Base-by-base conservation (phyloP, 2,113 vertebrate genomes). In the Naja naja region DNA sequence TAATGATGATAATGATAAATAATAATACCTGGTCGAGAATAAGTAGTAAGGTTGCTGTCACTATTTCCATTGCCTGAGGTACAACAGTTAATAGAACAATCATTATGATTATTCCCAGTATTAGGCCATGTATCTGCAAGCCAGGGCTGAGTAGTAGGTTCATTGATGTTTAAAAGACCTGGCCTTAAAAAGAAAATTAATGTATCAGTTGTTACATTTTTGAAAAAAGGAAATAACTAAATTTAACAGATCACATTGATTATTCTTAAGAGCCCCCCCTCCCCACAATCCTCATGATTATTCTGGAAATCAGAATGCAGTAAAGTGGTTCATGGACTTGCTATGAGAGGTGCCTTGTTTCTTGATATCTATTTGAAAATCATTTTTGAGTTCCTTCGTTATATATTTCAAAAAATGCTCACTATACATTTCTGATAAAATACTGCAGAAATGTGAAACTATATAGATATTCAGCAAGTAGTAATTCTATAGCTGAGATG, bases 51-150 rank as follows among this genome's bases (percentile, higher is more conserved):
- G 97, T 99, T 99, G 97, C 98, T 98, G 93, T 99, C 99, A 2
- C 99, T 99, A 98, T 99, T 99, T 43, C 99, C 99, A 0, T 98
- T 99, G 96, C 98, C 98, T 0, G 99, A 98, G 0, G 99, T 98
- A 96, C 99, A 99, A 98, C 99, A 99, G 96, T 98, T 99, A 97
- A 99, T 99, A 97, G 99, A 98, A 97, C 99, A 99, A 97, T 99
- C 99, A 0, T 99, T 99, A 97, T 99, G 99, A 93, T 98, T 99
- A 98, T 98, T 99, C 94, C 99, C 99, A 43, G 98, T 99, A 95
- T 99, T 99, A 89, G 99, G 99, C 99, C 99, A 99, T 0, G 99
- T 99, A 96, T 99, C 99, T 22, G 99, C 99, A 91, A 99, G 97
- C 99, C 99, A 99, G 0, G 99, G 99, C 95, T 99, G 99, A 9